Evolutionary conservation across 2,888 invertebrate genomes (phyloP).

Genomic region (Drosophila neutralis): DNA sequence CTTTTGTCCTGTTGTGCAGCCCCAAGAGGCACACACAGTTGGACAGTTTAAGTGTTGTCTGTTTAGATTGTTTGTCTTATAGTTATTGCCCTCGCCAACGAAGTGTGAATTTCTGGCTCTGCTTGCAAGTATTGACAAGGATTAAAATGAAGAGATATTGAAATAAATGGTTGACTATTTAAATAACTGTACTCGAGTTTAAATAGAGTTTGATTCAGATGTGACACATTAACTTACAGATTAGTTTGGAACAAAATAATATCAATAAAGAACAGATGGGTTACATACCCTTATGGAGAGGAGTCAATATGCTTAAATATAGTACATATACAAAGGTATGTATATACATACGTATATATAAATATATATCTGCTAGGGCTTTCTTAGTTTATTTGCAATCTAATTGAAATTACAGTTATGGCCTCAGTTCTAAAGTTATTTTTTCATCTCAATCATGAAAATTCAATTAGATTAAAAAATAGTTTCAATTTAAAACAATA

Average conservation of each 20-base stretch:
- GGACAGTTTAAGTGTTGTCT: constrained; percentile 74
- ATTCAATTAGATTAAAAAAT: neutral
- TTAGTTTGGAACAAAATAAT: no score
- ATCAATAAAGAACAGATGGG: neutral
- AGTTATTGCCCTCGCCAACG: constrained; percentile 25
- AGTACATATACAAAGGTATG: no score
- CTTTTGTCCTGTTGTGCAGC: constrained; percentile 26
- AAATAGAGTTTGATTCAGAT: neutral
- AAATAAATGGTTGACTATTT: neutral
- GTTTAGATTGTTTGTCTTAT: constrained; percentile 44
- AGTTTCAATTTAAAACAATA: neutral
- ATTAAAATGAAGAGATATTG: neutral
- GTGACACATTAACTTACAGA: neutral
- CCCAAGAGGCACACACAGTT: constrained; percentile 56
- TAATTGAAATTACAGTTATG: neutral
- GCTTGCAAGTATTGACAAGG: neutral
- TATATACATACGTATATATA: no score
- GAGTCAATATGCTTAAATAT: no score
- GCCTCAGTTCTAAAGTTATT: neutral
- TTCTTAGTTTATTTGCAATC: neutral
- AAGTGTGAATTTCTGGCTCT: neutral
- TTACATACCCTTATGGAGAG: neutral
- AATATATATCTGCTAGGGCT: neutral
- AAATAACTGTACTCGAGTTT: neutral
- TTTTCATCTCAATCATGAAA: neutral